Evolutionary conservation across 2,113 vertebrate species (phyloP).

Genomic region (Daubentonia madagascariensis): DNA sequence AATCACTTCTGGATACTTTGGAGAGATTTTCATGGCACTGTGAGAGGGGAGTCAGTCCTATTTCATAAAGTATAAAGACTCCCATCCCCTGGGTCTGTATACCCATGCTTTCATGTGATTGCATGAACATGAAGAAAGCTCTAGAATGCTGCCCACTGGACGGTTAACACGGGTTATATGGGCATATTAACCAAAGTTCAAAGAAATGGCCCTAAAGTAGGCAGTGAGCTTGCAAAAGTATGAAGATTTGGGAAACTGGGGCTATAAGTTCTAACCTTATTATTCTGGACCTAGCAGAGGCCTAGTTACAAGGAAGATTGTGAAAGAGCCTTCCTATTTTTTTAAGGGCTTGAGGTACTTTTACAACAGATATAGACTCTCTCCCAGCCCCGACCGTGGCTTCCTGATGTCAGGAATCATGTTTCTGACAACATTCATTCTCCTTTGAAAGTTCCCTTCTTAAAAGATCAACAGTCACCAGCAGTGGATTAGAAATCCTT

Average conservation of each 20-base stretch:
- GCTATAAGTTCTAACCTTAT: rapidly evolving
- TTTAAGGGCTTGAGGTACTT: background rate
- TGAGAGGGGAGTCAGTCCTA: background rate
- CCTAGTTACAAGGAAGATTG: background rate
- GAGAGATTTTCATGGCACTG: background rate
- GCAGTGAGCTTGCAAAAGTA: too few species aligned
- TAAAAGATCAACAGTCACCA: background rate
- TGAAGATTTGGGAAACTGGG: background rate
- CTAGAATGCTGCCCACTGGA: background rate
- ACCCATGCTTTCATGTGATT: background rate
- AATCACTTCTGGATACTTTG: background rate
- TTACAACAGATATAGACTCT: rapidly evolving
- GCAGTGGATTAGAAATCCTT: background rate
- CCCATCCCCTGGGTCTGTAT: background rate
- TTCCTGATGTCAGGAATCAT: background rate
- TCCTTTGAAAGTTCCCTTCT: background rate
- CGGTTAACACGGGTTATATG: background rate
- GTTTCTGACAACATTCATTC: background rate
- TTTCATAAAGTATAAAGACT: background rate
- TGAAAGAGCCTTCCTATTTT: background rate
- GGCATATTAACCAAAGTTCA: background rate
- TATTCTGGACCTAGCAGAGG: background rate
- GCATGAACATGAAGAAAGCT: background rate
- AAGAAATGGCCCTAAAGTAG: background rate
- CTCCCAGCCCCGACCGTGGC: rapidly evolving